phyloP scores from a whole-genome alignment of 2,797 vertebrate species.

The Amphiprion clarkii region DNA sequence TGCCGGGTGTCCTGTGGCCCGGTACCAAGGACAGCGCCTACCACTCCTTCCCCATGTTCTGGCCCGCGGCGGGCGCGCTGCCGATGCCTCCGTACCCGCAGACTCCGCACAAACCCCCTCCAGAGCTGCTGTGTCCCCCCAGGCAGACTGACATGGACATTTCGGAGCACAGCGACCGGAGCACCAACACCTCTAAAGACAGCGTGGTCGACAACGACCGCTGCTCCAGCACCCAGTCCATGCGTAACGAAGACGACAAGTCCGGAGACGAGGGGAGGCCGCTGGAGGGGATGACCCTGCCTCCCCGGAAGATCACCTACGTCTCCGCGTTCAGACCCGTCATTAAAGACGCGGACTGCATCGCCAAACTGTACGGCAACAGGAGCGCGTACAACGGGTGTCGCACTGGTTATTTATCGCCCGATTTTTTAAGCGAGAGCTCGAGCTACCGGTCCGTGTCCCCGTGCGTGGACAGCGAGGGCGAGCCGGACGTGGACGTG shows the following conservation, averaged over 20 bases:
- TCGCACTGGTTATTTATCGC: conserved; percentile 90
- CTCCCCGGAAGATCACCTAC: conserved; percentile 91
- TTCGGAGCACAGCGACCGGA: conserved; percentile 85
- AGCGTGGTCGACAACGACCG: conserved; percentile 83
- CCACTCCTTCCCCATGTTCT: conserved; percentile 96
- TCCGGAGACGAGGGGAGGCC: conserved; percentile 87
- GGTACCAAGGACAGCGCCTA: conserved; percentile 90
- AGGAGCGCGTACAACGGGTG: conserved; percentile 86
- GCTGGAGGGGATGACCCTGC: conserved; percentile 74
- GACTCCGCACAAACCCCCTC: conserved; percentile 87
- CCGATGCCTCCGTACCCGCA: conserved; percentile 92
- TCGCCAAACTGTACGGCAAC: conserved; percentile 95
- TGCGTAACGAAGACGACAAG: conserved; percentile 86
- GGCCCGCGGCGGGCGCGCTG: conserved; percentile 91
- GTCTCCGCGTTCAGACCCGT: conserved; percentile 97
- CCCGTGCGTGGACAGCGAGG: conserved; percentile 93
- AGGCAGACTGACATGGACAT: conserved; percentile 82
- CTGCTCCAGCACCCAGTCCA: conserved; percentile 87
- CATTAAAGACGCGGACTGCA: conserved; percentile 95
- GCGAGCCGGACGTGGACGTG: conserved; percentile 95
- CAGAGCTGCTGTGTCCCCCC: conserved; percentile 81
- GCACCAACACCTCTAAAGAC: conserved; percentile 86
- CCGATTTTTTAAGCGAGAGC: conserved; percentile 95
- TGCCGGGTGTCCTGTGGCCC: conserved; percentile 92
- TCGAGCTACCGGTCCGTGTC: conserved; percentile 95